Evolutionary conservation across 2,888 invertebrate species (phyloP).

Genomic region (Suillia variegata): DNA sequence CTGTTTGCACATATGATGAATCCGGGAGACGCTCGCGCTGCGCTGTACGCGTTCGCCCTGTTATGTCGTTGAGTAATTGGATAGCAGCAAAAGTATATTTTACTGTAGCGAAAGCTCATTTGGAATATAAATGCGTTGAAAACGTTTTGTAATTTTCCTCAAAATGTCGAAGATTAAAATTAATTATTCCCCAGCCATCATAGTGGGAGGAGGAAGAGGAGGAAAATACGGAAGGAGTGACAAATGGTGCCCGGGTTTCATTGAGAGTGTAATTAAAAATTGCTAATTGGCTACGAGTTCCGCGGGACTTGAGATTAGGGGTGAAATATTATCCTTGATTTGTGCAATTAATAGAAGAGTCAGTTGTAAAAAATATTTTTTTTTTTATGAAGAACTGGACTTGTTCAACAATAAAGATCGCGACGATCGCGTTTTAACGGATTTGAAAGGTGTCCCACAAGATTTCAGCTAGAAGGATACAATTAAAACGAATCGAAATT

Average conservation of each 20-base stretch:
- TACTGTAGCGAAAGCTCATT: slow-evolving; percentile 34
- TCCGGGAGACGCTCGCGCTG: neutral
- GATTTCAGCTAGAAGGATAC: too few species aligned
- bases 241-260: slow-evolving; percentile 24
- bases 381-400: too few species aligned
- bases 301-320: too few species aligned
- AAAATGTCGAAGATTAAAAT: slow-evolving; percentile 40
- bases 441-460: neutral
- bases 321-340: too few species aligned
- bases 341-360: too few species aligned
- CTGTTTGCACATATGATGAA: slow-evolving; percentile 17
- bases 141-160: slow-evolving; percentile 41
- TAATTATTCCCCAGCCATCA: slow-evolving; percentile 30
- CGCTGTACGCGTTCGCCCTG: neutral
- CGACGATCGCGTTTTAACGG: neutral
- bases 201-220: slow-evolving; percentile 15
- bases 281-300: slow-evolving; percentile 28
- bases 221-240: neutral
- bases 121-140: slow-evolving; percentile 39
- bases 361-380: too few species aligned
- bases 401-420: too few species aligned
- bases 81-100: slow-evolving; percentile 33
- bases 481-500: too few species aligned
- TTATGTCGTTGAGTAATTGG: slow-evolving; percentile 34
- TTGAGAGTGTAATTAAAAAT: slow-evolving; percentile 35